Conservation (phyloP, 2,888 invertebrate species). For the Alentia gelatinosa region DNA sequence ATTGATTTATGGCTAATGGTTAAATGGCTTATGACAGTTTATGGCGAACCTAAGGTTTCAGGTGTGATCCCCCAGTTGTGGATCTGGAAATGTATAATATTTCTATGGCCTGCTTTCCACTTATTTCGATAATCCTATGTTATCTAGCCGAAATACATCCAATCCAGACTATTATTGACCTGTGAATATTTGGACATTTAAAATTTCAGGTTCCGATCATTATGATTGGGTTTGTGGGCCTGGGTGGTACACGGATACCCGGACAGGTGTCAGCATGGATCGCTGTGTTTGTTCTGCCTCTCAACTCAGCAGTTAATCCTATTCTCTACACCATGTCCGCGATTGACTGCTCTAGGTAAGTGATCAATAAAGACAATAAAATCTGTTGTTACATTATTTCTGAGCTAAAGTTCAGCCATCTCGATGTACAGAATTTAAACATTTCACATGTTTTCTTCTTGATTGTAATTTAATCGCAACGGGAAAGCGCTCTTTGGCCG, state of each 20-base stretch:
- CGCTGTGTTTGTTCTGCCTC: conserved; percentile 82
- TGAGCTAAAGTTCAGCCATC: no score
- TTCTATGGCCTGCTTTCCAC: neutral
- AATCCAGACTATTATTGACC: neutral
- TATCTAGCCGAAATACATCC: neutral
- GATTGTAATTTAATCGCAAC: no score
- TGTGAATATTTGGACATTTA: neutral
- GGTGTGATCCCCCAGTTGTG: no score
- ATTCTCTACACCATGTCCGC: conserved; percentile 82
- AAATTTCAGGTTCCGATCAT: conserved; percentile 81
- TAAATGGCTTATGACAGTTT: neutral
- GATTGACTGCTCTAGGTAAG: conserved; percentile 56
- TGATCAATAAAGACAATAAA: no score
- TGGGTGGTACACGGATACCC: conserved; percentile 81
- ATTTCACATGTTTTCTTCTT: no score
- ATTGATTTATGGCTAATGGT: no score
- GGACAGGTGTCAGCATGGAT: conserved; percentile 81
- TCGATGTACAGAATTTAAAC: no score
- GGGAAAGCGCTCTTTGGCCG: no score
- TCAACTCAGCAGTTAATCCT: conserved; percentile 83
- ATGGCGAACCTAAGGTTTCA: neutral
- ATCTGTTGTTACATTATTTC: no score
- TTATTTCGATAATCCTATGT: neutral
- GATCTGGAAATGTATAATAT: neutral
- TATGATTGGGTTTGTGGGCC: conserved; percentile 81